Evolutionary conservation across 2,888 invertebrate species (phyloP).

Genomic region (Hecatera dysodea): DNA sequence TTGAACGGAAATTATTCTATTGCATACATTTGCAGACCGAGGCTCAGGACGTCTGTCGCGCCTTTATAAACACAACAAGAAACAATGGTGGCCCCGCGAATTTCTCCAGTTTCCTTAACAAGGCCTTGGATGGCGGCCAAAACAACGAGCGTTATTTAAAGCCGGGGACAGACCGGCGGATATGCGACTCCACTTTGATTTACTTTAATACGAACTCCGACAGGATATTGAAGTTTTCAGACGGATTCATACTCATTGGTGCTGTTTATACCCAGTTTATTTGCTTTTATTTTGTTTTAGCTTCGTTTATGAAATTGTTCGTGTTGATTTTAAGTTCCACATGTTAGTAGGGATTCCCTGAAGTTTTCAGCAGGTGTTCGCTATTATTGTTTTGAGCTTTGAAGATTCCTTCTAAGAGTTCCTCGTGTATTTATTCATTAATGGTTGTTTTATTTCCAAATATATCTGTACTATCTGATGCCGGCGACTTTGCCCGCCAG

Average conservation of each 20-base stretch:
- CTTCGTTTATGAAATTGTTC: constrained; percentile 21
- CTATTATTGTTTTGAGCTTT: neutral
- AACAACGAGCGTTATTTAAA: constrained; percentile 80
- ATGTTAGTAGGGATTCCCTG: neutral
- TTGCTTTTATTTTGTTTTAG: constrained; percentile 20
- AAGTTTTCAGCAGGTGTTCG: neutral
- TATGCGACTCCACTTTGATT: constrained; percentile 59
- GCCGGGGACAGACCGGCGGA: constrained; percentile 67
- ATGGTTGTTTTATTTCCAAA: neutral
- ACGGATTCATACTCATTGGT: constrained; percentile 49
- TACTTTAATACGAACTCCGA: constrained; percentile 56
- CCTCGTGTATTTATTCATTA: too few relatives aligned
- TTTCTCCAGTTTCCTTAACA: constrained; percentile 87
- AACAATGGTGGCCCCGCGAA: constrained; percentile 81
- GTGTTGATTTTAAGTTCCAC: constrained; percentile 18
- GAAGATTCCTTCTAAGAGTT: neutral
- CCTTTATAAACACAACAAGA: constrained; percentile 80
- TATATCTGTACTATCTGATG: too few relatives aligned
- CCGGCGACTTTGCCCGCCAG: neutral
- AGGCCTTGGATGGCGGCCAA: constrained; percentile 87
- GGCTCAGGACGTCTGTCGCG: constrained; percentile 68
- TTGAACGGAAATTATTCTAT: constrained; percentile 68
- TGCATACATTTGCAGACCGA: constrained; percentile 67
- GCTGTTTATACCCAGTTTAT: constrained; percentile 49
- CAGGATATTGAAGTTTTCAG: constrained; percentile 65